phyloP scores from a whole-genome alignment of 2,888 invertebrate genomes.

The Protonemura montana region DNA sequence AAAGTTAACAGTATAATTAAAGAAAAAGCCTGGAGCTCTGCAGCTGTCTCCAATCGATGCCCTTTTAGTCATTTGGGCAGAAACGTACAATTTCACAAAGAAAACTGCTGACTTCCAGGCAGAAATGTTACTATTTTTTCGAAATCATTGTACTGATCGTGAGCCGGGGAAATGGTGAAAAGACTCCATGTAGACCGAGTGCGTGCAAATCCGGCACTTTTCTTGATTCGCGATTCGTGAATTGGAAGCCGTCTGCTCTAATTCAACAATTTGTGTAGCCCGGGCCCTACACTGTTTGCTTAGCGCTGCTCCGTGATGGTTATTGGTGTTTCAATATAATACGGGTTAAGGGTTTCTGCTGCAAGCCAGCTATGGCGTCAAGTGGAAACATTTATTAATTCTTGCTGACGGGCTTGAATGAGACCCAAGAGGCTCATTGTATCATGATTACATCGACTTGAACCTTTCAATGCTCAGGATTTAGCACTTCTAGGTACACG shows the following conservation, averaged over 20 bases:
- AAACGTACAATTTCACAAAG: background rate
- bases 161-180: background rate
- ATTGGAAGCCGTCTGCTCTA: background rate
- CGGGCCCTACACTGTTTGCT: background rate
- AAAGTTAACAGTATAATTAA: constrained; percentile 12
- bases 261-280: background rate
- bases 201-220: background rate
- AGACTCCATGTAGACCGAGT: background rate
- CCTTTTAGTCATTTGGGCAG: background rate
- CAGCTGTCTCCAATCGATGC: background rate
- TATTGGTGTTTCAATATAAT: constrained; percentile 12
- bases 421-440: constrained; percentile 38
- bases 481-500: constrained; percentile 1
- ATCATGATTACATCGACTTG: constrained; percentile 38
- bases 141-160: background rate
- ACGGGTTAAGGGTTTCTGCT: background rate
- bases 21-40: background rate
- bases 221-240: background rate
- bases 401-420: constrained; percentile 40
- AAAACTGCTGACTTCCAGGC: background rate
- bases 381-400: constrained; percentile 46
- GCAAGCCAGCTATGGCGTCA: background rate
- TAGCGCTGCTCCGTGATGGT: background rate
- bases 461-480: constrained; percentile 16
- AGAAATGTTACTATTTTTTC: background rate